These are phyloP conservation scores for Epinotia demarniana DNA, from an alignment of 2,888 invertebrate species.

Conservation along the genomic window DNA sequence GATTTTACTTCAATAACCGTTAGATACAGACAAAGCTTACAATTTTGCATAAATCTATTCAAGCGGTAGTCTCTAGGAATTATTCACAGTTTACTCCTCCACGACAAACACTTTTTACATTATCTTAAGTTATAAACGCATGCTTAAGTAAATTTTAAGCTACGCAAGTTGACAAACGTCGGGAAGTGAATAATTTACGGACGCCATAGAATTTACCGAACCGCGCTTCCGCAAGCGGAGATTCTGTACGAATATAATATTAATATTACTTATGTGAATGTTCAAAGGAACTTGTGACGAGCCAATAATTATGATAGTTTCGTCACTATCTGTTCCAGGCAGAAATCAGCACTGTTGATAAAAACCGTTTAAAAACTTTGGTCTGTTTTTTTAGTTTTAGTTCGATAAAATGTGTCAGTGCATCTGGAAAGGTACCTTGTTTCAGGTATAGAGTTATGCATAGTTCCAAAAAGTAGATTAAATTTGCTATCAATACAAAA, in stretches of 20 bases:
- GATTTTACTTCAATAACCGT: conserved; percentile 1
- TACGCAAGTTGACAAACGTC: conserved; percentile 21
- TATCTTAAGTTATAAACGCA: conserved; percentile 9
- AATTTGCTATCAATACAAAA: too few relatives aligned
- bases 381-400: not conserved
- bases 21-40: not conserved
- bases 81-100: not conserved
- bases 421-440: too few relatives aligned
- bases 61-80: not conserved
- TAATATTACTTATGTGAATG: not conserved
- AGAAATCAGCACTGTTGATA: not conserved
- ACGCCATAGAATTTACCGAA: conserved; percentile 29
- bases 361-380: not conserved
- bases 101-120: not conserved
- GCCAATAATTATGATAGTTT: not conserved
- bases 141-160: not conserved
- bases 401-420: too few relatives aligned
- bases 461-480: too few relatives aligned
- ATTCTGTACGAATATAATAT: conserved; percentile 21
- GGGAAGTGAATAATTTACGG: conserved; percentile 38
- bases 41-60: conserved; percentile 6
- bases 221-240: conserved; percentile 28
- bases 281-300: conserved; percentile 9
- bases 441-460: too few relatives aligned
- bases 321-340: not conserved